phyloP scores from a whole-genome alignment of 2,888 invertebrate genomes.

The Drosophila affinis region DNA sequence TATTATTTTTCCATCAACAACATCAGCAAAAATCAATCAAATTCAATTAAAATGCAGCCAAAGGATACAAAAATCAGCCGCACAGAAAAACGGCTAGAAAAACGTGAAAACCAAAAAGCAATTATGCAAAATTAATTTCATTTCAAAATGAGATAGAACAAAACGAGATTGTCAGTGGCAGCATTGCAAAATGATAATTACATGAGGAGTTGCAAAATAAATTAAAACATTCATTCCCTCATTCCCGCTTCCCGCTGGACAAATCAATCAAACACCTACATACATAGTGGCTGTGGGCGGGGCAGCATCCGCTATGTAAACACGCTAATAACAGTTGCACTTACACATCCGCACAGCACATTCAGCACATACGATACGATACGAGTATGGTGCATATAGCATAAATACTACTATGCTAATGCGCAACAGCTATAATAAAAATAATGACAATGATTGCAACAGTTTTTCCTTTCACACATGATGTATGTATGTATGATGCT shows the following conservation, averaged over 20 bases:
- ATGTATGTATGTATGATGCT: slow-evolving; percentile 23
- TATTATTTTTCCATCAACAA: slow-evolving; percentile 76
- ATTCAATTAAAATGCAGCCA: slow-evolving; percentile 72
- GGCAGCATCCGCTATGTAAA: slow-evolving; percentile 22
- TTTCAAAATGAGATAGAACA: slow-evolving; percentile 29
- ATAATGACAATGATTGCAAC: slow-evolving; percentile 43
- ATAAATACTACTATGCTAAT: slow-evolving; percentile 44
- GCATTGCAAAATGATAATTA: slow-evolving; percentile 53
- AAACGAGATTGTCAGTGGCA: slow-evolving; percentile 40
- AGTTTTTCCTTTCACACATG: slow-evolving; percentile 40
- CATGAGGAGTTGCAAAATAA: slow-evolving; percentile 30
- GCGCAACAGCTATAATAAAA: slow-evolving; percentile 27
- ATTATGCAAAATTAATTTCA: slow-evolving; percentile 68
- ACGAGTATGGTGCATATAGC: neutral
- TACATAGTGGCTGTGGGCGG: neutral
- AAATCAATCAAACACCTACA: slow-evolving; percentile 47
- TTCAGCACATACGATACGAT: neutral
- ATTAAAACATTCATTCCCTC: slow-evolving; percentile 15
- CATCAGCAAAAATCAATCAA: slow-evolving; percentile 79
- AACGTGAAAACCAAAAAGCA: slow-evolving; percentile 36
- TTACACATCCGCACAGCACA: slow-evolving; percentile 14
- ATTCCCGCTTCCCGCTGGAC: neutral
- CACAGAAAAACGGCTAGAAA: slow-evolving; percentile 13
- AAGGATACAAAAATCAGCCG: slow-evolving; percentile 49
- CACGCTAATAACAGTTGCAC: slow-evolving; percentile 46